Percentiles rank a stretch among this genome's conserved stretches.
Conservation (phyloP, 2,113 vertebrate species). For the Pygoscelis adeliae region DNA sequence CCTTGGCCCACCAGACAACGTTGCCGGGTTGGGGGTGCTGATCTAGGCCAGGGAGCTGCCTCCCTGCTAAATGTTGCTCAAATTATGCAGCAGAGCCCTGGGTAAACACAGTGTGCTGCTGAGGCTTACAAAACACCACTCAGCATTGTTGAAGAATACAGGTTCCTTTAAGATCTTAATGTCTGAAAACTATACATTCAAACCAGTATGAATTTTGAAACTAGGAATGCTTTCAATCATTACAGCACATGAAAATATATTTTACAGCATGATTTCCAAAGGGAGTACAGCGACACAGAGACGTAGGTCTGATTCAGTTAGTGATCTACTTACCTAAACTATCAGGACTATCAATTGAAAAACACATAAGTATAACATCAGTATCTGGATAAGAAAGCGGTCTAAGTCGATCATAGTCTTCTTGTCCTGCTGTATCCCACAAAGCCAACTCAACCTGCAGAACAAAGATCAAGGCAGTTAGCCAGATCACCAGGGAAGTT, state of each 20-base stretch:
- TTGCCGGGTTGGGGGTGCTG: rapidly evolving
- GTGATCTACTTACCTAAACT: slow-evolving; percentile 89
- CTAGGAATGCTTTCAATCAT: not conserved
- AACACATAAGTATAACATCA: slow-evolving; percentile 99
- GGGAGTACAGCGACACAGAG: not conserved
- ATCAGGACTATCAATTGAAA: slow-evolving; percentile 98
- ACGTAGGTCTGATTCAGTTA: not conserved
- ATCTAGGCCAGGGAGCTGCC: not conserved
- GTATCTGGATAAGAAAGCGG: slow-evolving; percentile 98
- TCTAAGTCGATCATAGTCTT: slow-evolving; percentile 96
- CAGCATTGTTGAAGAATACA: not conserved
- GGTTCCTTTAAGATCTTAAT: not conserved
- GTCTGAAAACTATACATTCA: not conserved
- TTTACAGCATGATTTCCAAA: not conserved
- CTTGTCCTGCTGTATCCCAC: slow-evolving; percentile 98
- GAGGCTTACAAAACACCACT: not conserved
- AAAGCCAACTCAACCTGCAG: slow-evolving; percentile 94
- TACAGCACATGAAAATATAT: not conserved
- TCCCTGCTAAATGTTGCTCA: not conserved
- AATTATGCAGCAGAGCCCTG: not conserved
- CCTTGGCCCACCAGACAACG: not conserved
- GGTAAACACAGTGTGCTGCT: not conserved
- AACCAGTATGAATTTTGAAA: not conserved
- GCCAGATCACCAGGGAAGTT: not conserved
- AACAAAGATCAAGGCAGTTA: not conserved